Base-by-base conservation (phyloP, 2,797 vertebrate species). In the Artibeus jamaicensis region DNA sequence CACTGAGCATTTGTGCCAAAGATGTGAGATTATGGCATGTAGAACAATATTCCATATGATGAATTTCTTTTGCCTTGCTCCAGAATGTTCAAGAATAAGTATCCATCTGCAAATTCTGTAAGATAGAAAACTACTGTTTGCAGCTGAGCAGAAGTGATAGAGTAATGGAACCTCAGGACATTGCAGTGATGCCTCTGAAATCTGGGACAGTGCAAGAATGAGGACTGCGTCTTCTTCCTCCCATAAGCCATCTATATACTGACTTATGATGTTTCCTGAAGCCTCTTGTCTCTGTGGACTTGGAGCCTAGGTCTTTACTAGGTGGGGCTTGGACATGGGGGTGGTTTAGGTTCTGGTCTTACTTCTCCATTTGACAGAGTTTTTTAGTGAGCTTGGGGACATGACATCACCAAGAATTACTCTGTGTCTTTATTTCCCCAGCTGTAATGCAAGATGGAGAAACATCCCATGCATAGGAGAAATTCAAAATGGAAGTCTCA, bases 171-270 rank as follows among this genome's bases (percentile, higher is more conserved):
- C 67, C 53, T 15, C 19, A 26, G 9, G 26, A 32, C 19, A 44
- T 16, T 8, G 9, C 16, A 8, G 0, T 22, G 39, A 91, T 59
- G 46, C 32, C 65, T 62, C 86, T 65, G 50, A 71, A 48, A 44
- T 37, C 24, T 18, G 53, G 29, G 59, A 12, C 8, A 3, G 14
- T 15, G 2, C 6, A 1, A 22, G 44, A 29, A 59, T 9, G 4
- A 37, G 34, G 39, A 9, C 9, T 6, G 2, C 11, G 0, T 71
- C 21, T 22, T 11, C 24, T 48, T 39, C 39, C 48, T 62, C 18
- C 14, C 3, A 4, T 0, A 6, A 46, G 59, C 37, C 29, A 0
- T n/a, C n/a, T 26, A 2, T 19, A 9, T 22, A 11, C 39, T 10
- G 10, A 62, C 14, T 50, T 42, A 1, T 55, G 77, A 18, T 14